phyloP scores from a whole-genome alignment of 2,113 vertebrate genomes.

The Anhinga anhinga region DNA sequence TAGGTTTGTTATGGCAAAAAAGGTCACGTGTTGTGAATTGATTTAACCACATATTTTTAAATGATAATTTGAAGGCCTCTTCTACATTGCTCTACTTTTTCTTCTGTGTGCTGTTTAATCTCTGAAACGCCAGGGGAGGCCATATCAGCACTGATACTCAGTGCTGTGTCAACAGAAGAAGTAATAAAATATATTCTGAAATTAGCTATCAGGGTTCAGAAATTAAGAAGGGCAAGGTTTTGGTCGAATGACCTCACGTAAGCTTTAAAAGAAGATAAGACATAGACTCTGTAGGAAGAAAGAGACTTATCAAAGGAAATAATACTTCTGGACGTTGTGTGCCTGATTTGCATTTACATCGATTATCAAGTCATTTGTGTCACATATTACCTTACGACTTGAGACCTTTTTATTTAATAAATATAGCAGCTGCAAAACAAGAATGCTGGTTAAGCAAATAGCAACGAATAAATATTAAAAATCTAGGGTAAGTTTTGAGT shows the following conservation, averaged over 20 bases:
- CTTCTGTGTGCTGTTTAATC: neutral
- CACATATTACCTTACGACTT: neutral
- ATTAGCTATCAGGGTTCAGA: constrained; percentile 49
- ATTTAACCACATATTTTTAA: neutral
- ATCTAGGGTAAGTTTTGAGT: neutral
- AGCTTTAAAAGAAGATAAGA: neutral
- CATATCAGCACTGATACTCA: neutral
- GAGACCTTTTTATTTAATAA: neutral
- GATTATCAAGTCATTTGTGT: neutral
- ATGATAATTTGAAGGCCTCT: neutral
- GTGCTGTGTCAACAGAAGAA: constrained; percentile 34
- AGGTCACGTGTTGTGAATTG: neutral
- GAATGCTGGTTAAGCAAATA: neutral
- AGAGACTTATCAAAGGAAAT: neutral
- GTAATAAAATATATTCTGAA: constrained; percentile 42
- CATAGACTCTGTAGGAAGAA: neutral
- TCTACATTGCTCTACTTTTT: constrained; percentile 32
- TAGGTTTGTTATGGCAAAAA: neutral
- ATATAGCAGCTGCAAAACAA: neutral
- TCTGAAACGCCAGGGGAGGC: neutral
- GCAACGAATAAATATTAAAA: neutral
- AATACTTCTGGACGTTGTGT: neutral
- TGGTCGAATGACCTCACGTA: constrained; percentile 2
- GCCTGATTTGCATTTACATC: neutral
- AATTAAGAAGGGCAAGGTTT: constrained; percentile 36